Conservation (phyloP, 2,113 vertebrate species). For the Circaetus cinerascens region DNA sequence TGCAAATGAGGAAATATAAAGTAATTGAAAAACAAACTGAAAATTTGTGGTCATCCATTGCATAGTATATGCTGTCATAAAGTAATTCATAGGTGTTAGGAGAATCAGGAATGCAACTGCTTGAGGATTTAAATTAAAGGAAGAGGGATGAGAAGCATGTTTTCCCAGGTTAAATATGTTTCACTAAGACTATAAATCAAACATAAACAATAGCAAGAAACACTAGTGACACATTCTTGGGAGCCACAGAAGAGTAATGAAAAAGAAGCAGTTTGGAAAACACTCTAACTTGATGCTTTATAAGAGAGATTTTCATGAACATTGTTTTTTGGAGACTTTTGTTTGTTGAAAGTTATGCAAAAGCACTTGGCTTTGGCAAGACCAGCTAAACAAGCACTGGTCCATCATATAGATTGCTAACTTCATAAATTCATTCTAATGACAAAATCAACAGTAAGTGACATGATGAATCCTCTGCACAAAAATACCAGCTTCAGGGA, state of each 20-base stretch:
- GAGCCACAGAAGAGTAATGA: neutral
- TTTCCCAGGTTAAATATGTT: neutral
- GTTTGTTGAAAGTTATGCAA: neutral
- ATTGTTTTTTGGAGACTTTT: neutral
- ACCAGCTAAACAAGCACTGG: neutral
- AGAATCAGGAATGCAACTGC: neutral
- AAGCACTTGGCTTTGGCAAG: neutral
- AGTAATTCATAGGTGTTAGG: neutral
- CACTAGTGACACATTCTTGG: neutral
- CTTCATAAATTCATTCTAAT: neutral
- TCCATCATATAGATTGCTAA: neutral
- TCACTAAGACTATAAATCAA: neutral
- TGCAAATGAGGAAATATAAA: neutral
- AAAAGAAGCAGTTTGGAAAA: neutral
- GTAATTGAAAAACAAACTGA: neutral
- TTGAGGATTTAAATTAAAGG: neutral
- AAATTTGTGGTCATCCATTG: neutral
- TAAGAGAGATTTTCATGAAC: neutral
- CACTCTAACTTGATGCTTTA: neutral
- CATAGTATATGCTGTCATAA: neutral
- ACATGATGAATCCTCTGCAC: neutral
- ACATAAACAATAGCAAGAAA: conserved; percentile 7
- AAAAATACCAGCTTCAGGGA: neutral
- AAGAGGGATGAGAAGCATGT: neutral
- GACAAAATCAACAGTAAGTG: neutral